Base-by-base conservation (phyloP, 2,113 vertebrate species). In the Pygoscelis antarcticus region DNA sequence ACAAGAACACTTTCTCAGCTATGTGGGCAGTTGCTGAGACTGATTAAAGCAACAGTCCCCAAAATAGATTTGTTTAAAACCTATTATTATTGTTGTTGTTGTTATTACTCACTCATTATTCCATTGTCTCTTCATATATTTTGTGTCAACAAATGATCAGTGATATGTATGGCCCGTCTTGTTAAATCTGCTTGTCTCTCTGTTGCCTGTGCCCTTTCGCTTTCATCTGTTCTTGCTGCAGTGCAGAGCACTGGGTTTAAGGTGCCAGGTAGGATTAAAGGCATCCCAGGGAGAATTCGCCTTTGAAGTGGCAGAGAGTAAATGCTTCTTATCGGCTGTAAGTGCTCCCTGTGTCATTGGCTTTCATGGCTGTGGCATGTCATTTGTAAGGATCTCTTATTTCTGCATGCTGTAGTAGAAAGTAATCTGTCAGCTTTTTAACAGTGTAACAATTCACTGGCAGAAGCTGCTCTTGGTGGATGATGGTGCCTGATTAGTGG, bases 251-350 rank as follows among this genome's bases (percentile, higher is more conserved):
- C 32, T 29, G 72, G 82, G 65, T 97, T 98, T 97, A 92, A 97
- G 94, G 90, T 96, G 96, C 95, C 86, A 94, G 94, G 95, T 96
- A 97, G 84, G 97, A 97, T 97, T 98, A 97, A 98, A 98, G 96
- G 75, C 92, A 90, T 96, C 96, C 93, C 89, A 83, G 44, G 84
- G 89, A 95, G 93, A 90, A 94, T 84, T 96, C 44, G 83, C 83
- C 95, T 98, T 97, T 98, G 97, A 98, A 98, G 94, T 94, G 93
- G 72, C 83, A 94, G 94, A 83, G 90, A 96, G 82, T 92, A 93
- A 96, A 90, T 95, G 76, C 79, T 95, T 96, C 92, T 94, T 94
- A 97, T 92, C 90, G 89, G 93, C 91, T 81, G 51, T 96, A 96
- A 93, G 80, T 90, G 83, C 76, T 82, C 76, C 83, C 85, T 90